Base-by-base conservation (phyloP, 2,113 vertebrate species). In the Apodemus speciosus region DNA sequence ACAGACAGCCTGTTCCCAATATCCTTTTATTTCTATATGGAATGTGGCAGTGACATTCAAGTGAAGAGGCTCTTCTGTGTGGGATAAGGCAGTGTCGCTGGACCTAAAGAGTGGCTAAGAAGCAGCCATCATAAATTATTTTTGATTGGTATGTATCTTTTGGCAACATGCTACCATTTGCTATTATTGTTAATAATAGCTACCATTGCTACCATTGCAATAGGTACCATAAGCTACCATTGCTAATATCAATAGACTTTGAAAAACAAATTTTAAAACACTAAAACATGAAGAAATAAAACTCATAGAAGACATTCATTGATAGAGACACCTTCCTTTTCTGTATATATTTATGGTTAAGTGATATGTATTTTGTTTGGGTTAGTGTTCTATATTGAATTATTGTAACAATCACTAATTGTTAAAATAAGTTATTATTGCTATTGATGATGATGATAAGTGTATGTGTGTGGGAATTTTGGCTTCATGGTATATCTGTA, bases 201-300 rank as follows among this genome's bases (percentile, higher is more conserved):
- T n/a, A n/a, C n/a, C n/a, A n/a, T n/a, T n/a, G n/a, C n/a, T n/a
- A n/a, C n/a, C n/a, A n/a, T n/a, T n/a, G n/a, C n/a, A n/a, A n/a
- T n/a, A n/a, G n/a, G n/a, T n/a, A n/a, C n/a, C n/a, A n/a, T n/a
- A n/a, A n/a, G 43, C 21, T 68, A 46, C 68, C 73, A 86, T 92
- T 90, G 56, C 51, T 94, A 30, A 27, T 89, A 80, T 88, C 83
- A 64, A 58, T 62, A 49, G 53, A 56, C n/a, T 71, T 91, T 84
- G 40, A 90, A 94, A 94, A n/a, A 35, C 6, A 43, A n/a, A 35
- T 81, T 80, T 92, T 40, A 83, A 94, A 58, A 85, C 72, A 23
- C 1, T 14, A 23, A 43, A 95, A 64, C 68, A 68, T 32, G 21
- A 72, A 86, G 85, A 53, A 53, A 71, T 69, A 91, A 92, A 94